A percentile compares a stretch with the other conserved stretches of the same genome.
These are phyloP conservation scores for Cephus pulcher DNA, from an alignment of 2,888 invertebrate species.

Conservation along the genomic window DNA sequence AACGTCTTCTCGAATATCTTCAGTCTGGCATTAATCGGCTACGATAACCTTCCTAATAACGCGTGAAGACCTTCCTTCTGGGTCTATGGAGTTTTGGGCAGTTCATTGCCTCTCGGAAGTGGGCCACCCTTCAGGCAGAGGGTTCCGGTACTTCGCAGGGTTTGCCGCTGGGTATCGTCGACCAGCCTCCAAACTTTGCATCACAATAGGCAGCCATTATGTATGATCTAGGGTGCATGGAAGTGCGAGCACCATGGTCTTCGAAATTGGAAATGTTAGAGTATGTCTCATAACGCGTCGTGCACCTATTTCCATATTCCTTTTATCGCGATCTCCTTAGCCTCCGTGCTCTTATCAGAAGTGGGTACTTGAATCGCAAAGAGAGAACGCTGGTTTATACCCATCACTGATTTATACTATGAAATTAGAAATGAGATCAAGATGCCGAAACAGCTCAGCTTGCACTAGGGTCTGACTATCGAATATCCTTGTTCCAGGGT, in stretches of 20 bases:
- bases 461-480: not conserved
- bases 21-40: not conserved
- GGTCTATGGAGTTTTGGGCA: not conserved
- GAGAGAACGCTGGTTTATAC: not conserved
- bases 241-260: not conserved
- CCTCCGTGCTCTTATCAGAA: not conserved
- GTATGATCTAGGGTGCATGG: not conserved
- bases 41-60: not conserved
- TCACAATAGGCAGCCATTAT: not conserved
- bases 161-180: not conserved
- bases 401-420: not conserved
- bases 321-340: not conserved
- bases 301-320: not conserved
- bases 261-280: not conserved
- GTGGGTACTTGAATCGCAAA: not conserved
- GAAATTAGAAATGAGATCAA: not conserved
- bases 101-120: not conserved
- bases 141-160: not conserved
- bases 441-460: not conserved
- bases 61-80: not conserved
- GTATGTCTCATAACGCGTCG: not conserved
- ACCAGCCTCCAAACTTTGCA: not conserved
- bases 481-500: constrained; percentile 68
- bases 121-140: not conserved
- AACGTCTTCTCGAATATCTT: not conserved